Conservation (phyloP, 2,113 vertebrate genomes). For the Gulo gulo region DNA sequence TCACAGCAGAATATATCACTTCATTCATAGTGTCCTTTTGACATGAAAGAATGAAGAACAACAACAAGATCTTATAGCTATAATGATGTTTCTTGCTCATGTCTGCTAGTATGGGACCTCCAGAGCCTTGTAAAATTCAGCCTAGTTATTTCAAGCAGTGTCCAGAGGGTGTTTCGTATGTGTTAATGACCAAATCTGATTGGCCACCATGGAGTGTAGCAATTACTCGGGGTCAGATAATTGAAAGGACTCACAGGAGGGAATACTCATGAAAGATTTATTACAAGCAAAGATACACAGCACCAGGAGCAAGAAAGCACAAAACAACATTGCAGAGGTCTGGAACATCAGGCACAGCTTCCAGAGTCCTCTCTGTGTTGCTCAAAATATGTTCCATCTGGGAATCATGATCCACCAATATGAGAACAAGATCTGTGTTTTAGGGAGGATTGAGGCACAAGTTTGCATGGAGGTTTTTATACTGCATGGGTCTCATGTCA, state of each 20-base stretch:
- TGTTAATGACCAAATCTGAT: slow-evolving; percentile 58
- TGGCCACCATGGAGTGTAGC: background rate
- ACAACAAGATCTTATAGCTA: background rate
- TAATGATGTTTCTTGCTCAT: background rate
- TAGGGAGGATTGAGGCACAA: background rate
- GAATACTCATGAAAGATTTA: slow-evolving; percentile 59
- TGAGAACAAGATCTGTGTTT: background rate
- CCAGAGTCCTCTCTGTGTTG: background rate
- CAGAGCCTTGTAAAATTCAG: slow-evolving; percentile 36
- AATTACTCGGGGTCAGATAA: slow-evolving; percentile 57
- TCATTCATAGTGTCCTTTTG: background rate
- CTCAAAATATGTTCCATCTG: background rate
- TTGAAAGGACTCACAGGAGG: slow-evolving; percentile 59
- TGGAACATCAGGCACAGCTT: background rate
- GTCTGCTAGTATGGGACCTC: background rate
- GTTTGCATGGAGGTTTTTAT: background rate
- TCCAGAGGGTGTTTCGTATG: background rate
- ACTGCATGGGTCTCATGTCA: background rate
- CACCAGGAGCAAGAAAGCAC: background rate
- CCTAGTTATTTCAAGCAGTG: slow-evolving; percentile 37
- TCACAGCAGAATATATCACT: background rate
- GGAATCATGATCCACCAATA: background rate
- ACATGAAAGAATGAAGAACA: background rate
- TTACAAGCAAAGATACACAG: background rate
- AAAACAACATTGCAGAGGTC: background rate